Percentiles rank a stretch among this genome's conserved stretches.
These are phyloP conservation scores for Cosmopolites sordidus DNA, from an alignment of 2,888 invertebrate genomes.

Conservation along the genomic window DNA sequence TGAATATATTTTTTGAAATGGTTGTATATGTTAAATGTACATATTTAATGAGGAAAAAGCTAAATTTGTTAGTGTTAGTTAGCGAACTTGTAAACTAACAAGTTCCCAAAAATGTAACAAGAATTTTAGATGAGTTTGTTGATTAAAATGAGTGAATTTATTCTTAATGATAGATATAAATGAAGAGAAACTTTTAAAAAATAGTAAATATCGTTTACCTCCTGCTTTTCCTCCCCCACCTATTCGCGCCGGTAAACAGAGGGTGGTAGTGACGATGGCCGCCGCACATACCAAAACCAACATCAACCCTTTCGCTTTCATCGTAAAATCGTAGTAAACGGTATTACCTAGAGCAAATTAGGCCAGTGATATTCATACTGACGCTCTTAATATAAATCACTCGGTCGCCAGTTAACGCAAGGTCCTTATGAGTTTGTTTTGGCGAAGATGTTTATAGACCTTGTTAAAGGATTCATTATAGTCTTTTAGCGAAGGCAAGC, in stretches of 20 bases:
- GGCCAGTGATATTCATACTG: constrained; percentile 17
- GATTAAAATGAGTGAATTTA: no score
- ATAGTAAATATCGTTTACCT: no score
- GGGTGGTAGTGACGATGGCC: background rate
- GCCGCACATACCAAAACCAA: constrained; percentile 10
- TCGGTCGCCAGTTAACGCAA: background rate
- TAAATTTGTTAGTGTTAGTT: no score
- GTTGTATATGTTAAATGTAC: no score
- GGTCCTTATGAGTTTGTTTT: constrained; percentile 11
- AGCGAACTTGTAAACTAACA: no score
- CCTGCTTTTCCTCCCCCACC: constrained; percentile 20
- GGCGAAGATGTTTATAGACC: constrained; percentile 12
- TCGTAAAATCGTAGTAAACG: background rate
- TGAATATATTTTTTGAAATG: no score
- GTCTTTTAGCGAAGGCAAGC: constrained; percentile 1
- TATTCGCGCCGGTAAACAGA: constrained; percentile 12
- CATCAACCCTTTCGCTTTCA: constrained; percentile 9
- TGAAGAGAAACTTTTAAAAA: no score
- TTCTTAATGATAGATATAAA: no score
- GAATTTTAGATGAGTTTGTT: no score
- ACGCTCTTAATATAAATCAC: constrained; percentile 17
- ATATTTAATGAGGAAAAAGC: no score
- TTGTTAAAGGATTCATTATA: constrained; percentile 10
- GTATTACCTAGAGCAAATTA: constrained; percentile 6
- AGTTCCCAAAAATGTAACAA: no score